These are phyloP conservation scores for Brachypterus glaber DNA, from an alignment of 2,888 invertebrate species.

Conservation along the genomic window DNA sequence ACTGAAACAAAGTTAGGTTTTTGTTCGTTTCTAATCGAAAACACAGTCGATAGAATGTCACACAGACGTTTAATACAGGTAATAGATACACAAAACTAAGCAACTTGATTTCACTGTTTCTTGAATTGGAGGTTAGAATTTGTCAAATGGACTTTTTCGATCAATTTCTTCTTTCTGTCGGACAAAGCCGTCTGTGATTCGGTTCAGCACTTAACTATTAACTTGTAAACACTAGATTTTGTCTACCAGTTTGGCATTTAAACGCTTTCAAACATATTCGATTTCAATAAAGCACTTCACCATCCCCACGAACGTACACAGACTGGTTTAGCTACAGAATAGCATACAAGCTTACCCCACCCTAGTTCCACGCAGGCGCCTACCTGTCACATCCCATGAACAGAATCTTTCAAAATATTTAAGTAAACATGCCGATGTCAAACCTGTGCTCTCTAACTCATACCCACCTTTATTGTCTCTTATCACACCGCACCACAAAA, in stretches of 20 bases:
- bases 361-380: slow-evolving; percentile 28
- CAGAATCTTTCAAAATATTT: slow-evolving; percentile 18
- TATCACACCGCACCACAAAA: no score
- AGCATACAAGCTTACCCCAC: slow-evolving; percentile 22
- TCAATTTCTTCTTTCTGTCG: slow-evolving; percentile 2
- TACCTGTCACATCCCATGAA: slow-evolving; percentile 25
- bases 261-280: slow-evolving; percentile 11
- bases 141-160: slow-evolving; percentile 17
- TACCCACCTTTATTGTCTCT: no score
- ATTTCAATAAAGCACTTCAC: slow-evolving; percentile 6
- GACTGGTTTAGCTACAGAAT: slow-evolving; percentile 17
- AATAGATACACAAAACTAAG: no score
- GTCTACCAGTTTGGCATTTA: slow-evolving; percentile 6
- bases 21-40: no score
- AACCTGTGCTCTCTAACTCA: no score
- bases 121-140: slow-evolving; percentile 29
- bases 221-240: neutral
- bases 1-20: neutral
- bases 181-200: neutral
- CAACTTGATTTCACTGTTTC: no score
- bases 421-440: no score
- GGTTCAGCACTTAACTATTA: neutral
- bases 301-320: slow-evolving; percentile 13
- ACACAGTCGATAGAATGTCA: no score
- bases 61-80: no score